phyloP scores from a whole-genome alignment of 2,797 vertebrate species.

The Balearica regulorum region DNA sequence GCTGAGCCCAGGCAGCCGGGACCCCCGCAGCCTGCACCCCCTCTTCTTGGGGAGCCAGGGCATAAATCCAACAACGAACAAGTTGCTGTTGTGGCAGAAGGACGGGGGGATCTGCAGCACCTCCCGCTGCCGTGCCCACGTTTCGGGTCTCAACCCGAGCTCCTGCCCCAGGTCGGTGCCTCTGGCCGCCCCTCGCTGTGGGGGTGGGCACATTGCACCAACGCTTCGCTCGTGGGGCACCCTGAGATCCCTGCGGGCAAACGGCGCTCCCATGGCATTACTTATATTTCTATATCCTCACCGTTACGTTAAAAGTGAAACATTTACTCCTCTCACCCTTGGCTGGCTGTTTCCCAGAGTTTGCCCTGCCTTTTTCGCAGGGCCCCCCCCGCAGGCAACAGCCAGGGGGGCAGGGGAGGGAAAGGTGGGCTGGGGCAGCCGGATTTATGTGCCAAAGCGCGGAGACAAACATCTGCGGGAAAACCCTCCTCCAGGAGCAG shows the following conservation, averaged over 20 bases:
- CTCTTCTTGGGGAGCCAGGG: neutral
- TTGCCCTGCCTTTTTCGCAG: neutral
- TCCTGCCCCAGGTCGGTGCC: too few species aligned
- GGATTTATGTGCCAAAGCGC: neutral
- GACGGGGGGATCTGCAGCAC: accelerated
- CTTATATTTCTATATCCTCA: neutral
- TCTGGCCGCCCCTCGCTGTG: too few species aligned
- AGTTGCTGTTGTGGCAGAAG: neutral
- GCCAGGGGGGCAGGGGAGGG: neutral
- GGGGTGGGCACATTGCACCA: neutral
- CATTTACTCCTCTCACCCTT: neutral
- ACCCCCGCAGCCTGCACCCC: accelerated
- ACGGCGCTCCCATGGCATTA: neutral
- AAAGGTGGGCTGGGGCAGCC: neutral
- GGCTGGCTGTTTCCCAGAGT: accelerated
- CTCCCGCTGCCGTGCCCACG: accelerated
- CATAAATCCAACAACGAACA: neutral
- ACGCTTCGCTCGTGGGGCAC: neutral
- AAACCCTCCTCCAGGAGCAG: neutral
- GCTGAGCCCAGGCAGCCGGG: neutral
- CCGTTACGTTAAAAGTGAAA: neutral
- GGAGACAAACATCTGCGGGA: neutral
- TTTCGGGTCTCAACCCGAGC: neutral
- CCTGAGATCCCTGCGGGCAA: neutral
- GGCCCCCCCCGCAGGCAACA: too few species aligned